These are phyloP conservation scores for Euspilapteryx auroguttella DNA, from an alignment of 2,888 invertebrate species.

Conservation along the genomic window DNA sequence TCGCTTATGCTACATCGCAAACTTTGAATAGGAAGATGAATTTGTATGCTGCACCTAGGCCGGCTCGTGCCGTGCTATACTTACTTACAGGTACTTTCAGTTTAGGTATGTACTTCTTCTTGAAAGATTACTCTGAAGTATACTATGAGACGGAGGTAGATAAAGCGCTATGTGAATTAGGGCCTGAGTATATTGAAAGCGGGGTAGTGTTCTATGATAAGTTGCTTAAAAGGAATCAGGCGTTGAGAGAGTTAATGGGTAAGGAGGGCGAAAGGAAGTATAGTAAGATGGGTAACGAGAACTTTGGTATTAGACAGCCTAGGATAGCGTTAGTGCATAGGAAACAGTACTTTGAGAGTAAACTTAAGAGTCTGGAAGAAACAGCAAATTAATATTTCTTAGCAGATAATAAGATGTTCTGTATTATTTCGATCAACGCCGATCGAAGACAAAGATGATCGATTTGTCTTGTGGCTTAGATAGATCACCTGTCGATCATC, in stretches of 20 bases:
- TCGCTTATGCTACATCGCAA: slow-evolving; percentile 53
- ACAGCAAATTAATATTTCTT: too few relatives aligned
- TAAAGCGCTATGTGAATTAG: slow-evolving; percentile 59
- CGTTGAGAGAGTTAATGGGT: slow-evolving; percentile 68
- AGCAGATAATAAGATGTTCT: too few relatives aligned
- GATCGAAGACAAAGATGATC: too few relatives aligned
- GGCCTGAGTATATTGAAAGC: slow-evolving; percentile 67
- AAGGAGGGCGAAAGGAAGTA: slow-evolving; percentile 62
- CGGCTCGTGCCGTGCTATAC: slow-evolving; percentile 51
- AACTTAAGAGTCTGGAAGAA: too few relatives aligned
- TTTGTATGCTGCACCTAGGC: slow-evolving; percentile 53
- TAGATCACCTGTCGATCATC: too few relatives aligned
- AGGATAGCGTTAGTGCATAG: slow-evolving; percentile 66
- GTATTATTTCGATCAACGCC: too few relatives aligned
- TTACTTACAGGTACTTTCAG: slow-evolving; percentile 57
- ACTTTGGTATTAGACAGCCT: slow-evolving; percentile 65
- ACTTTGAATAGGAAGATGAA: slow-evolving; percentile 55
- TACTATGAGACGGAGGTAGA: slow-evolving; percentile 67
- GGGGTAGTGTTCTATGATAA: slow-evolving; percentile 79
- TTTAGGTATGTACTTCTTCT: slow-evolving; percentile 61
- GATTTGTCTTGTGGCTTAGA: too few relatives aligned
- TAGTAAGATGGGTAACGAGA: slow-evolving; percentile 70
- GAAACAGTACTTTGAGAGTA: slow-evolving; percentile 65
- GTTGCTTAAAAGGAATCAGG: slow-evolving; percentile 71
- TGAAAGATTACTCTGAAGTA: slow-evolving; percentile 67